Evolutionary conservation across 23 tunicate genomes (phyloP), one percentile per base, ranked within the genome.

Genomic region (Clavelina lepadiformis): DNA sequence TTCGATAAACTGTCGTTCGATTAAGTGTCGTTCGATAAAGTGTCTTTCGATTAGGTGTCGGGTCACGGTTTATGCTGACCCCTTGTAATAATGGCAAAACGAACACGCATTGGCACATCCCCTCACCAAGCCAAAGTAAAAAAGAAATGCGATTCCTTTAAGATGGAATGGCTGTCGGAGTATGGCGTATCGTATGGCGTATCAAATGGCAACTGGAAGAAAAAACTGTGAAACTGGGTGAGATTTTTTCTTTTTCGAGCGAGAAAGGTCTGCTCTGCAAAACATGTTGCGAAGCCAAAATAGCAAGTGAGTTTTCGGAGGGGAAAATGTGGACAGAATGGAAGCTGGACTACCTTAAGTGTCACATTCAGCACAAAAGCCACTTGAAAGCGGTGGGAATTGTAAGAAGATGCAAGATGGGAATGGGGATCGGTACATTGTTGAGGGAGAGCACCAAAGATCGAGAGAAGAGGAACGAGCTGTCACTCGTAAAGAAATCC

Each of bases 301-400:
- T 38, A 15, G 13, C 13, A 58, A 58, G 65, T 58, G 65, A 58
- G 36, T 58, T 58, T n/a, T 38, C 30, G 65, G 38, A 58, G 11
- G 65, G 65, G 35, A 38, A 58, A 58, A 58, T 29, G 65, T 58
- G 65, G 65, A 28, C 30, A 25, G 65, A 58, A 58, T 28, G 65
- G 6, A 58, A 58, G 32, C 35, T 58, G 30, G 65, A 58, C 32
- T 29, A 58, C 65, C n/a, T 58, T 6, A 58, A 58, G 65, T 38
- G 36, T 36, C 65, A 58, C 32, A 36, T 58, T 21, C 30, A 38
- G 11, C 65, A 24, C 30, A 58, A 58, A 58, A 38, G 30, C 30
- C 65, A 58, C 65, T 29, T 28, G 30, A 38, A 58, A 58, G 30
- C 65, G 32, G 65, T 58, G 30, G 36, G 30, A 58, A 58, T 29